Conservation (phyloP, 2,797 vertebrate species). For the Xenentodon cancila region DNA sequence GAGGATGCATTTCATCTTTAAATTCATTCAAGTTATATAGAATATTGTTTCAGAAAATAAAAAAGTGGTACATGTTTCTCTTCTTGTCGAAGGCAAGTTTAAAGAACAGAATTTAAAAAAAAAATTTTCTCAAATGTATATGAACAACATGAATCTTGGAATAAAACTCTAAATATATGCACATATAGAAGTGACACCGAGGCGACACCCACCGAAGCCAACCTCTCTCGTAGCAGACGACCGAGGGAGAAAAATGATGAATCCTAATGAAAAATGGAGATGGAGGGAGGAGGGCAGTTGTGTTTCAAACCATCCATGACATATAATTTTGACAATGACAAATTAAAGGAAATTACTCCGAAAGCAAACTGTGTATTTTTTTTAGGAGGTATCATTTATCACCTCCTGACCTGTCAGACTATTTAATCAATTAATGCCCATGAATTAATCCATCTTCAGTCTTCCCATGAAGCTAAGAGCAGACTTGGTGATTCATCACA, state of each 20-base stretch:
- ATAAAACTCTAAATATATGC: neutral
- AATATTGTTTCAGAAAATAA: no score
- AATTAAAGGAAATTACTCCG: constrained; percentile 76
- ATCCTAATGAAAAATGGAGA: constrained; percentile 70
- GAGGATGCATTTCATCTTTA: no score
- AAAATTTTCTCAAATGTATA: no score
- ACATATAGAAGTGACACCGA: neutral
- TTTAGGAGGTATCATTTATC: constrained; percentile 76
- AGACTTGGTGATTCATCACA: constrained; percentile 70
- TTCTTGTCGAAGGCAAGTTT: no score
- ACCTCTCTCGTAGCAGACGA: constrained; percentile 53
- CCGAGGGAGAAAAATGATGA: constrained; percentile 70
- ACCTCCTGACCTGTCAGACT: constrained; percentile 75
- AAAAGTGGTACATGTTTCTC: no score
- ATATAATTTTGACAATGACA: constrained; percentile 79
- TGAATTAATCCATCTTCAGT: constrained; percentile 75
- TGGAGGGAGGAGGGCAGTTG: constrained; percentile 14
- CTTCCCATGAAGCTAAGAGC: constrained; percentile 53
- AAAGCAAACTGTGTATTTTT: constrained; percentile 77
- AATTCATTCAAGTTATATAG: no score
- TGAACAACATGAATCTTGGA: neutral
- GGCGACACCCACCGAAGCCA: constrained; percentile 28
- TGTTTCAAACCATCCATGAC: constrained; percentile 74
- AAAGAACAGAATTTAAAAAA: no score
- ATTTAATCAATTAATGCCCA: constrained; percentile 76